Evolutionary conservation across 2,113 vertebrate species (phyloP).

Genomic region (Rallus limicola): DNA sequence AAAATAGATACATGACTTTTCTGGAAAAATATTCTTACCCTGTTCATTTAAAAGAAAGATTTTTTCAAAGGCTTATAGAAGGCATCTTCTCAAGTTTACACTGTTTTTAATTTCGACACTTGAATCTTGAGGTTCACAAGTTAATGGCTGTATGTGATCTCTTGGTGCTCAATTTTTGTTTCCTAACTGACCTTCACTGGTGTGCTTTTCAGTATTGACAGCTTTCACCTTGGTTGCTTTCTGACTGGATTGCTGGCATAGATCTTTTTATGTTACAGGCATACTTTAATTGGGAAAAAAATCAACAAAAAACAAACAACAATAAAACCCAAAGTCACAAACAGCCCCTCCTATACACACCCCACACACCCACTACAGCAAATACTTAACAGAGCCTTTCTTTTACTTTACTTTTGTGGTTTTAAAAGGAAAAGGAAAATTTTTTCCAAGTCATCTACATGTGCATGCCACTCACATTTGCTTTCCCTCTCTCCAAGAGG

Average conservation of each 20-base stretch:
- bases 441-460: neutral
- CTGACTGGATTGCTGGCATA: neutral
- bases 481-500: slow-evolving; percentile 15
- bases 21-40: neutral
- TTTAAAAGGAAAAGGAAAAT: neutral
- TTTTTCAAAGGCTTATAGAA: neutral
- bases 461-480: neutral
- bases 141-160: neutral
- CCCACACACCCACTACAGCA: neutral
- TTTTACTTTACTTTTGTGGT: neutral
- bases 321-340: neutral
- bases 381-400: neutral
- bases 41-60: neutral
- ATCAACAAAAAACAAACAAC: neutral
- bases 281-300: neutral
- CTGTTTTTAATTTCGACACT: neutral
- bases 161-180: neutral
- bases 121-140: neutral
- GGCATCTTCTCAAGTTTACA: neutral
- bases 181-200: neutral
- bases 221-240: neutral
- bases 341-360: neutral
- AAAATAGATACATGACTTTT: neutral
- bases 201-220: neutral
- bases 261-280: neutral